Evolutionary conservation across 2,888 invertebrate genomes (phyloP).

Genomic region (Coleophora flavipennella): DNA sequence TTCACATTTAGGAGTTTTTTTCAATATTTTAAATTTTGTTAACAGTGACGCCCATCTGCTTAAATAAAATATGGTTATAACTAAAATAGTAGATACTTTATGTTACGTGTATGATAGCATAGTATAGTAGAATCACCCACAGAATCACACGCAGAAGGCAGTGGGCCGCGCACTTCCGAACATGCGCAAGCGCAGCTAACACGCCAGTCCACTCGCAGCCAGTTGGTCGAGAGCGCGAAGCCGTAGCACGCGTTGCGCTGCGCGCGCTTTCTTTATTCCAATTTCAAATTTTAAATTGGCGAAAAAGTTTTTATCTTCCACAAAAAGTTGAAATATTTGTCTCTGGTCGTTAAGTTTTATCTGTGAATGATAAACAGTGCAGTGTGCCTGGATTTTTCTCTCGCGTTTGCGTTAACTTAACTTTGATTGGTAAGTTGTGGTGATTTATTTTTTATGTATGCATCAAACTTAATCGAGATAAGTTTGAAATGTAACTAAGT

Average conservation of each 20-base stretch:
- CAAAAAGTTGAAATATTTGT: slow-evolving; percentile 15
- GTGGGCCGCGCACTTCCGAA: too few relatives aligned
- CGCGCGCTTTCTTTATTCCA: slow-evolving; percentile 18
- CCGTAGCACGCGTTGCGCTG: slow-evolving; percentile 25
- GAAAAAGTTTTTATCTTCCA: not conserved
- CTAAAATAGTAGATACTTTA: too few relatives aligned
- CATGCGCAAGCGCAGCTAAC: slow-evolving; percentile 16
- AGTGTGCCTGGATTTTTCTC: slow-evolving; percentile 1
- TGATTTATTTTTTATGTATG: too few relatives aligned
- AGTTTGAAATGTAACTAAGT: too few relatives aligned
- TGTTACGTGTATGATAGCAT: too few relatives aligned
- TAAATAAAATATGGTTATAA: too few relatives aligned
- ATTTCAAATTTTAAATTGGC: slow-evolving; percentile 14
- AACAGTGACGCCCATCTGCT: too few relatives aligned
- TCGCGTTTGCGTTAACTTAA: too few relatives aligned
- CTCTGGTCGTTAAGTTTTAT: not conserved
- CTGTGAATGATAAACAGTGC: slow-evolving; percentile 6
- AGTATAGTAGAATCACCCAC: not conserved
- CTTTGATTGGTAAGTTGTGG: not conserved
- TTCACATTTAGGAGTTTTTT: too few relatives aligned
- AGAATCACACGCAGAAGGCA: slow-evolving; percentile 10
- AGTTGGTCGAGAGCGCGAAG: slow-evolving; percentile 29
- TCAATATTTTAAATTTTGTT: too few relatives aligned
- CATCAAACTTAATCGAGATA: too few relatives aligned
- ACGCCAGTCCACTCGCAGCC: slow-evolving; percentile 6